Base-by-base conservation (phyloP, 2,113 vertebrate genomes). In the Cephalophus harveyi region DNA sequence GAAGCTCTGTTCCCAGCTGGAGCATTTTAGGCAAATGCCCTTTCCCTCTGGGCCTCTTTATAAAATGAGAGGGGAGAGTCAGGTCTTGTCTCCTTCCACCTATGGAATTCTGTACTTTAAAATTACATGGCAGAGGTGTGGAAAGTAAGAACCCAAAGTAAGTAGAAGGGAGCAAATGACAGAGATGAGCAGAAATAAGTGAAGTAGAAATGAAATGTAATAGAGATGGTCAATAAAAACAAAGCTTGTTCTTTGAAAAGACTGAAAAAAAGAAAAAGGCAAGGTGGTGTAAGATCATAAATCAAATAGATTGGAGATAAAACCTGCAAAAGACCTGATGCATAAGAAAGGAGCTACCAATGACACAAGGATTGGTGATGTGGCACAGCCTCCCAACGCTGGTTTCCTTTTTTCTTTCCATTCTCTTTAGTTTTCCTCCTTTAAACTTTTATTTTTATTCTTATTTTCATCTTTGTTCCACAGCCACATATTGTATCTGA, bases 171-270 rank as follows among this genome's bases (percentile, higher is more conserved):
- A 60, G 55, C 52, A 64, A 91, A 60, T 23, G 15, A 48, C 4
- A n/a, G 13, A 82, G 55, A 71, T 50, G 54, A 55, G 28, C n/a
- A 57, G 52, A 91, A 21, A 57, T 4, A 59, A 43, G 5, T 15
- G 6, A 43, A 91, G 52, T 2, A 46, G 43, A 79, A 95, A 74
- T 54, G 48, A 67, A 86, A 62, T n/a, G 50, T 21, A 50, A 46
- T 25, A 43, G 27, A 87, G 57, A 67, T 55, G 2, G 43, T 30
- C 7, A 28, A 48, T 84, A 25, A 40, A 94, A 89, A 86, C 27
- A 67, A 81, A 50, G 46, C 46, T 12, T 79, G 28, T 79, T 50
- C 76, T 79, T 79, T 91, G 59, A 50, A 92, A 95, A 91, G 54
- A 48, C n/a, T 46, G 5, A 48, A 54, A 57, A 57, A 48, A 60